Percentiles rank a stretch among this genome's conserved stretches.
Evolutionary conservation across 2,888 invertebrate species (phyloP).

Genomic region (Shargacucullia verbasci): DNA sequence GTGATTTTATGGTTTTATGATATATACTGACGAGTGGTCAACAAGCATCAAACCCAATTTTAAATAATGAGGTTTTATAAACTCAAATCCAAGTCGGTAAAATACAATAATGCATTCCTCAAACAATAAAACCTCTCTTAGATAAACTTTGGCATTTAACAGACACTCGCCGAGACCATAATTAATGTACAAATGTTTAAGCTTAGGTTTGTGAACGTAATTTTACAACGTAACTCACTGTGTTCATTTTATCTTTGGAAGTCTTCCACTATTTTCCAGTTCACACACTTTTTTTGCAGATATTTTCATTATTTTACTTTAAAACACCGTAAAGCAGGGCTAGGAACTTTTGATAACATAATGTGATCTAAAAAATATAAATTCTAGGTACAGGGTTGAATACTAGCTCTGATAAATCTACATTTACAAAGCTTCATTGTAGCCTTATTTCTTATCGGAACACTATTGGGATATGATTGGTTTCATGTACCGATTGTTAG

Average conservation of each 20-base stretch:
- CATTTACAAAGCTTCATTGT: constrained; percentile 18
- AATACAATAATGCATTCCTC: no score
- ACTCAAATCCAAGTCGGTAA: no score
- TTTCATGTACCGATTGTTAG: constrained; percentile 33
- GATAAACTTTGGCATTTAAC: neutral
- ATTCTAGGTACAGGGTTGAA: constrained; percentile 30
- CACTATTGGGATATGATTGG: constrained; percentile 22
- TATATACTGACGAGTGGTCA: constrained; percentile 42
- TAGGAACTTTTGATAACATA: constrained; percentile 2
- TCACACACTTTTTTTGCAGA: constrained; percentile 12
- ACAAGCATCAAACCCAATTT: constrained; percentile 10
- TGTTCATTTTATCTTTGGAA: constrained; percentile 47
- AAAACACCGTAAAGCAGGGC: constrained; percentile 5
- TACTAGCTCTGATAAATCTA: constrained; percentile 10
- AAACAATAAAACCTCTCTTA: constrained; percentile 14
- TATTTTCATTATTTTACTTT: constrained; percentile 8
- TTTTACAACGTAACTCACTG: constrained; percentile 39
- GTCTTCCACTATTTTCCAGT: constrained; percentile 30
- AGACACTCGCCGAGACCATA: constrained; percentile 28
- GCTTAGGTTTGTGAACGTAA: constrained; percentile 28
- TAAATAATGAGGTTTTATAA: neutral
- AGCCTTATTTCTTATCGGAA: constrained; percentile 20
- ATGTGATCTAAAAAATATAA: constrained; percentile 5
- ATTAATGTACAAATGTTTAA: constrained; percentile 46
- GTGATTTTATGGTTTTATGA: constrained; percentile 43